A percentile compares a stretch with the other conserved stretches of the same genome.
phyloP scores from a whole-genome alignment of 2,888 invertebrate species.

The Drosophila ezoana region DNA sequence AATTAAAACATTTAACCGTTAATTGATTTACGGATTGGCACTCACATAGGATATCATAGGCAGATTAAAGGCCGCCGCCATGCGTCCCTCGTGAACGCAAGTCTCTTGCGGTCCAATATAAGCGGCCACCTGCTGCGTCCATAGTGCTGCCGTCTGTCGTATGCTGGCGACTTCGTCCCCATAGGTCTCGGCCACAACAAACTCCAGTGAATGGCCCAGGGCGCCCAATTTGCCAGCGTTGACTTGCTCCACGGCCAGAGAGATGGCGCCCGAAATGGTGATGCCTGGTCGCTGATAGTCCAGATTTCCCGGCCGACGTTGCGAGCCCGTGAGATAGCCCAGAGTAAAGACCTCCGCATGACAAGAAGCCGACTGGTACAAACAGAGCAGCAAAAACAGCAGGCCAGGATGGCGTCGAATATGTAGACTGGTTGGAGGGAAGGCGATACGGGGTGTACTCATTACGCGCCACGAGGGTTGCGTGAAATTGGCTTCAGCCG shows the following conservation, averaged over 20 bases:
- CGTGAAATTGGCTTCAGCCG: conserved; percentile 11
- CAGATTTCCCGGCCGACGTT: conserved; percentile 90
- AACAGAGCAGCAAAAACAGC: conserved; percentile 37
- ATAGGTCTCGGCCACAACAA: conserved; percentile 94
- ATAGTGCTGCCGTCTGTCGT: conserved; percentile 92
- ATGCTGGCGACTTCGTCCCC: conserved; percentile 96
- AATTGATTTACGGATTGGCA: conserved; percentile 63
- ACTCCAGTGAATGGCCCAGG: conserved; percentile 90
- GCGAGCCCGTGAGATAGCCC: conserved; percentile 94
- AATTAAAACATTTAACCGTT: background rate
- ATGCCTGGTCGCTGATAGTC: conserved; percentile 91
- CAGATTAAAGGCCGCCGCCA: conserved; percentile 96
- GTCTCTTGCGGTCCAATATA: conserved; percentile 94
- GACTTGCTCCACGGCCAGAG: conserved; percentile 93
- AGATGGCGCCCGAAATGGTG: conserved; percentile 92
- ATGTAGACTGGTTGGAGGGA: conserved; percentile 13
- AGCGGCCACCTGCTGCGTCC: conserved; percentile 93
- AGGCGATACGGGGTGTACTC: conserved; percentile 38
- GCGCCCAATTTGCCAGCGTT: conserved; percentile 87
- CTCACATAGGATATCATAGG: conserved; percentile 99
- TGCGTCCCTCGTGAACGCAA: conserved; percentile 95
- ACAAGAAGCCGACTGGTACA: conserved; percentile 21
- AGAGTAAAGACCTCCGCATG: conserved; percentile 89
- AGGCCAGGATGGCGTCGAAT: conserved; percentile 12
- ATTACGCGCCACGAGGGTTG: conserved; percentile 52